Base-by-base conservation (phyloP, 2,113 vertebrate genomes). In the Dicerorhinus sumatrensis region DNA sequence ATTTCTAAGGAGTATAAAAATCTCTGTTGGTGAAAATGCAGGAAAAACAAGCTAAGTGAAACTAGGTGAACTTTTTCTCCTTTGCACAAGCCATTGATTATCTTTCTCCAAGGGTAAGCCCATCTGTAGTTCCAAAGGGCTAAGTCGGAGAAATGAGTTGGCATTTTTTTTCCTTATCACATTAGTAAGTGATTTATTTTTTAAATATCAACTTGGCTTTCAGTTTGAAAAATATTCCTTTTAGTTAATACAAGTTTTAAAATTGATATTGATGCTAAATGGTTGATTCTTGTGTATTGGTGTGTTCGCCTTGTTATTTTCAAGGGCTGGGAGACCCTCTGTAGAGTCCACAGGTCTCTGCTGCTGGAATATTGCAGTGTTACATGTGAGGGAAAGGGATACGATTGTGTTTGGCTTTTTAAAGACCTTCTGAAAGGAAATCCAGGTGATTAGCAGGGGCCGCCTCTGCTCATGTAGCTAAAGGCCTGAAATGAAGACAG, bases 161-260 rank as follows among this genome's bases (percentile, higher is more conserved):
- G 23, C 8, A 6, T 27, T 48, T 82, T 62, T 54, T 79, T 84
- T 4, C 60, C 60, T 70, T 76, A 54, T 14, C 25, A 56, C 58
- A 87, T 86, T 73, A 90, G 56, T 25, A 77, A 39, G 20, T 93
- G 42, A 73, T 73, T 82, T 9, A 31, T 54, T 54, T 54, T 54
- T 54, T 73, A 87, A 92, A 29, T 13, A 39, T 29, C 20, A 85
- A 2, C n/a, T 31, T 80, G 23, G 27, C 8, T 63, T 80, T 92
- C 90, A 14, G 21, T 90, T 96, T 39, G 75, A 54, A 79, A 95
- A 81, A 42, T 62, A 54, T 42, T 89, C 20, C 46, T 89, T 46
- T 82, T 77, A n/a, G 27, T 81, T 67, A 56, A 89, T 33, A 3
- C 54, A 70, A 39, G 27, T 73, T 85, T 67, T 73, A 56, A 54